Base-by-base conservation (phyloP, 2,797 vertebrate genomes). In the Pempheris klunzingeri region DNA sequence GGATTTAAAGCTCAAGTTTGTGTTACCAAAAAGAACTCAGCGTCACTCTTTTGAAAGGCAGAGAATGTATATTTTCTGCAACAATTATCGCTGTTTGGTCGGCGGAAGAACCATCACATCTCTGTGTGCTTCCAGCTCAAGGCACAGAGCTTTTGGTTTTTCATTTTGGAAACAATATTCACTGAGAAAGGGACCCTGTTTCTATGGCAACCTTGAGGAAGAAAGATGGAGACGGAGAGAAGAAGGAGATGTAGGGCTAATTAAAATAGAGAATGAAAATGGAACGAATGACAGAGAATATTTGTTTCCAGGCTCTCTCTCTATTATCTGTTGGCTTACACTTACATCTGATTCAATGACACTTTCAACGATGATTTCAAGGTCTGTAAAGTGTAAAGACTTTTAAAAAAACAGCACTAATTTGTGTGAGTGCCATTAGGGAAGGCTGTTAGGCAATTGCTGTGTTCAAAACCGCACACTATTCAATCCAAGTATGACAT, bases 121-220 rank as follows among this genome's bases (percentile, higher is more conserved):
- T 62, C 14, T 44, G 5, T 30, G 47, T 57, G 64, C 59, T 72
- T 57, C 36, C 30, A 80, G 41, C 28, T 73, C 20, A 64, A 59
- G 28, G 26, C 39, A 46, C 30, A 36, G 43, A 34, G 65, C 44
- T 71, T 74, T 44, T 39, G 5, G 2, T 14, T 54, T 68, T 67
- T 74, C 28, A 50, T 50, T 78, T 78, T 28, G 17, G 61, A 81
- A 53, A 68, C 66, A 55, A 72, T 75, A 59, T 60, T 68, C 38
- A 66, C 60, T 36, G 38, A 63, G 60, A 66, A 30, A 30, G 52
- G 57, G 44, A 67, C 58, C 38, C 13, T 59, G 75, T 85, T 81
- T 47, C 78, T 46, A 85, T 78, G 72, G 71, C 58, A 75, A 81
- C 75, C 28, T 3, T 1, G 26, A 12, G 41, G 52, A 46, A 72